Conservation (phyloP, 2,797 vertebrate species). For the Triplophysa bombifrons region DNA sequence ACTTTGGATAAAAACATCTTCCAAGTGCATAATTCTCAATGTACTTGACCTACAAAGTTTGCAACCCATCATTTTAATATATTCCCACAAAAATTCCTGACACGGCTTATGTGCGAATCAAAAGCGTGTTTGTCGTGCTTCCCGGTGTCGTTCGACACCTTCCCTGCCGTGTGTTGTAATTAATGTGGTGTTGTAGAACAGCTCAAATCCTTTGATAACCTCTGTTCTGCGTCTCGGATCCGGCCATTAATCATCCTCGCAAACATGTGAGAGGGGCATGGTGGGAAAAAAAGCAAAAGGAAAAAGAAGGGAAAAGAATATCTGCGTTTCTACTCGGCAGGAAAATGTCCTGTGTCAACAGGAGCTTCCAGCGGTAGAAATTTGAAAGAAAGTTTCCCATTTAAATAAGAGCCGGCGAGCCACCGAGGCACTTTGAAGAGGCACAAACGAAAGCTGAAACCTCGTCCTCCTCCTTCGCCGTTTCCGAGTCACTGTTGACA, state of each 20-base stretch:
- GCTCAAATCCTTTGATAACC: constrained; percentile 70
- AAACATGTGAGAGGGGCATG: constrained; percentile 52
- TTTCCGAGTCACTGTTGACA: constrained; percentile 78
- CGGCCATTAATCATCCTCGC: constrained; percentile 78
- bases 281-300: constrained; percentile 47
- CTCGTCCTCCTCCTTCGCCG: constrained; percentile 76
- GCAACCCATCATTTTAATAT: background rate
- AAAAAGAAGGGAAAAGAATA: constrained; percentile 58
- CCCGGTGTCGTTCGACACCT: constrained; percentile 2
- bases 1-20: background rate
- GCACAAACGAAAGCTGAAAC: constrained; percentile 79
- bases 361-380: constrained; percentile 64
- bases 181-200: constrained; percentile 72
- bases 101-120: constrained; percentile 12
- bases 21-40: background rate
- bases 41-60: constrained; percentile 3
- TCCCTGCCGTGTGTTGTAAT: constrained; percentile 69
- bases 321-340: constrained; percentile 59
- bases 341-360: constrained; percentile 79
- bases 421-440: constrained; percentile 79
- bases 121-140: constrained; percentile 24
- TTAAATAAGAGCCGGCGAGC: constrained; percentile 79
- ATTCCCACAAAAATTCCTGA: constrained; percentile 8
- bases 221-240: constrained; percentile 67
- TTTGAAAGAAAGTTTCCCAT: constrained; percentile 76